phyloP scores from a whole-genome alignment of 2,888 invertebrate genomes.

The Galerucella pusilla region DNA sequence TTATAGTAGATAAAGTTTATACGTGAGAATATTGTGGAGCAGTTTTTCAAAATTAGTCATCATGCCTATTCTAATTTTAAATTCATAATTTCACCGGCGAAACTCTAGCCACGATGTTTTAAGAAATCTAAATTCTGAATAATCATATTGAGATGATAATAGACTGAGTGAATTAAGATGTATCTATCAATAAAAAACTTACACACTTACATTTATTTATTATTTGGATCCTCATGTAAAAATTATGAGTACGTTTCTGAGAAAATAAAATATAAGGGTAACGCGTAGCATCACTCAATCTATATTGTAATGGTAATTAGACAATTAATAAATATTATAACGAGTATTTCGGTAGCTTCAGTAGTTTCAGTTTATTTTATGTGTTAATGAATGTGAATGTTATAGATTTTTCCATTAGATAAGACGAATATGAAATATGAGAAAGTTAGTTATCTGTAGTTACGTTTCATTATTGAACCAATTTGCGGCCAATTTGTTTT shows the following conservation, averaged over 20 bases:
- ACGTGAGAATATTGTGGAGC: too few species aligned
- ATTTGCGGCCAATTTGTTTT: not conserved
- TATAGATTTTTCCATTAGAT: conserved; percentile 29
- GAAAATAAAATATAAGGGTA: conserved; percentile 19
- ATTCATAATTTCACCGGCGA: too few species aligned
- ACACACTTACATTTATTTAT: not conserved
- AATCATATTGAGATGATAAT: too few species aligned
- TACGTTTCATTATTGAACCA: not conserved
- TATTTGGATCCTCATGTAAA: not conserved
- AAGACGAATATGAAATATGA: conserved; percentile 34
- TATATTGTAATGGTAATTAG: conserved; percentile 29
- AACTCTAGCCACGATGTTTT: too few species aligned
- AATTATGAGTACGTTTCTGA: conserved; percentile 29
- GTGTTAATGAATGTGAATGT: conserved; percentile 32
- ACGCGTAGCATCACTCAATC: conserved; percentile 5
- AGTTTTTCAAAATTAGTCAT: too few species aligned
- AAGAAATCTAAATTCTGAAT: too few species aligned
- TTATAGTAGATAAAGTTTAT: too few species aligned
- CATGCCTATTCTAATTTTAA: too few species aligned
- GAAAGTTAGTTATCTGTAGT: conserved; percentile 25
- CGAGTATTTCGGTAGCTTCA: conserved; percentile 33
- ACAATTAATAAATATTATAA: conserved; percentile 34
- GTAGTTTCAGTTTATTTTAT: conserved; percentile 25
- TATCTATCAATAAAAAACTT: not conserved
- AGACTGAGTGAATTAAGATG: too few species aligned